Percentiles rank a stretch among this genome's conserved stretches.
These are phyloP conservation scores for Lethenteron reissneri DNA, from an alignment of 2,113 vertebrate genomes.

Conservation along the genomic window DNA sequence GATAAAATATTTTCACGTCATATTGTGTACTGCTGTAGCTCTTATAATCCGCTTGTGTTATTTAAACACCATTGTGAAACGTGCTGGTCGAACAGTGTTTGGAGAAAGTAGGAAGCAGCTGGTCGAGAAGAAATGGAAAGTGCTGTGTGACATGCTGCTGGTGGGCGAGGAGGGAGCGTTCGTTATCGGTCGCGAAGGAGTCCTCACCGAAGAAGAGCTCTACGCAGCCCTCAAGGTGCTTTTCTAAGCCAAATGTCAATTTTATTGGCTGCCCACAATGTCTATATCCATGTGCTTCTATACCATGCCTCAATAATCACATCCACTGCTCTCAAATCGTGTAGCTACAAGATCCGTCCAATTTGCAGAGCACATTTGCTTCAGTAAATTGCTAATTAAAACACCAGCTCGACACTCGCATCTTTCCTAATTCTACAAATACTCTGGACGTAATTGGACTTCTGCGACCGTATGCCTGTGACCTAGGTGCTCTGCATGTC, in stretches of 20 bases:
- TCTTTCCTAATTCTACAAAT: background rate
- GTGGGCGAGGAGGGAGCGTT: conserved; percentile 46
- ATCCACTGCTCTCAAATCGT: background rate
- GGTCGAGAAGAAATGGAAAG: conserved; percentile 36
- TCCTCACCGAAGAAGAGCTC: conserved; percentile 56
- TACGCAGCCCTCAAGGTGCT: conserved; percentile 44
- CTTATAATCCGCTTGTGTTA: background rate
- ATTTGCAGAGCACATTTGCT: background rate
- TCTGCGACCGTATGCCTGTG: background rate
- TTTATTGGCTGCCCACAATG: background rate
- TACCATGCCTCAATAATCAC: background rate
- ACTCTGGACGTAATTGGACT: too few relatives aligned
- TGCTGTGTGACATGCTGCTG: conserved; percentile 37
- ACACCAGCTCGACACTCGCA: background rate
- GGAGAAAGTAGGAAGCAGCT: conserved; percentile 14
- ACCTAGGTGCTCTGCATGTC: conserved; percentile 57
- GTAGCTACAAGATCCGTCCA: background rate
- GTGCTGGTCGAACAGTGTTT: background rate
- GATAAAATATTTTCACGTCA: background rate
- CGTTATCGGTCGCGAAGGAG: conserved; percentile 44
- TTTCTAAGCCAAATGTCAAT: background rate
- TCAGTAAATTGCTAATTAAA: background rate
- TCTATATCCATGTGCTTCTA: background rate
- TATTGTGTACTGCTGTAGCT: background rate
- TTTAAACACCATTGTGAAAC: background rate